These are phyloP conservation scores for Acromyrmex heyeri DNA, from an alignment of 1,140 invertebrate species.

Conservation along the genomic window DNA sequence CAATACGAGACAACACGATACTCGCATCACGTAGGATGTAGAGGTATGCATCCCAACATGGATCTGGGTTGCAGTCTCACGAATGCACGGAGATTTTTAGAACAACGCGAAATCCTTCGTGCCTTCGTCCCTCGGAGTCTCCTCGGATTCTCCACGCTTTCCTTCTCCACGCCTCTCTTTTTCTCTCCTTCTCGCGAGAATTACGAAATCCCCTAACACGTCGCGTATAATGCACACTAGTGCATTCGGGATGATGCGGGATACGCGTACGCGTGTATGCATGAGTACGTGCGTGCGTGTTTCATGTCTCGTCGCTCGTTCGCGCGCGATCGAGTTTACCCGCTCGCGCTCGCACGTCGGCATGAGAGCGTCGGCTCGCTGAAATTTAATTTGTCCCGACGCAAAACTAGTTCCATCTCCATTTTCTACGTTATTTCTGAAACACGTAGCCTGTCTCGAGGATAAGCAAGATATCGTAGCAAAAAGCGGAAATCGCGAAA, in stretches of 20 bases:
- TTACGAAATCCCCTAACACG: conserved; percentile 61
- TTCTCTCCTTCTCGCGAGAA: conserved; percentile 43
- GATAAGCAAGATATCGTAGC: conserved; percentile 42
- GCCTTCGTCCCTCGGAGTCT: conserved; percentile 25
- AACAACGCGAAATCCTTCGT: conserved; percentile 56
- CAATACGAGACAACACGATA: conserved; percentile 23
- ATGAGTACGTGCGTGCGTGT: conserved; percentile 42
- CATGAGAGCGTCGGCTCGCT: conserved; percentile 36
- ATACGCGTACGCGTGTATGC: conserved; percentile 42
- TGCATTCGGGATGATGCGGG: conserved; percentile 57
- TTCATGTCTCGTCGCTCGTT: conserved; percentile 41
- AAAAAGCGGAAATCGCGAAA: conserved; percentile 40
- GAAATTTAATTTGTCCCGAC: conserved; percentile 62
- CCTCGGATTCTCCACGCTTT: conserved; percentile 30
- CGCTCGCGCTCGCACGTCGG: conserved; percentile 37
- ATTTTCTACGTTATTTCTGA: conserved; percentile 47
- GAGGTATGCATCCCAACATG: conserved; percentile 16
- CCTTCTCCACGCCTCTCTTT: conserved; percentile 29
- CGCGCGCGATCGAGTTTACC: conserved; percentile 52
- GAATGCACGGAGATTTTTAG: conserved; percentile 60
- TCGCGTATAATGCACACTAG: conserved; percentile 55
- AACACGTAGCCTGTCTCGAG: conserved; percentile 29
- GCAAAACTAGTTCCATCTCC: conserved; percentile 51
- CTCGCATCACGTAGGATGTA: not conserved
- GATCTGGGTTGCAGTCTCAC: conserved; percentile 31